Evolutionary conservation across 1,140 invertebrate species (phyloP), one percentile per base, ranked within the genome.

Genomic region (Eriosoma lanigerum): DNA sequence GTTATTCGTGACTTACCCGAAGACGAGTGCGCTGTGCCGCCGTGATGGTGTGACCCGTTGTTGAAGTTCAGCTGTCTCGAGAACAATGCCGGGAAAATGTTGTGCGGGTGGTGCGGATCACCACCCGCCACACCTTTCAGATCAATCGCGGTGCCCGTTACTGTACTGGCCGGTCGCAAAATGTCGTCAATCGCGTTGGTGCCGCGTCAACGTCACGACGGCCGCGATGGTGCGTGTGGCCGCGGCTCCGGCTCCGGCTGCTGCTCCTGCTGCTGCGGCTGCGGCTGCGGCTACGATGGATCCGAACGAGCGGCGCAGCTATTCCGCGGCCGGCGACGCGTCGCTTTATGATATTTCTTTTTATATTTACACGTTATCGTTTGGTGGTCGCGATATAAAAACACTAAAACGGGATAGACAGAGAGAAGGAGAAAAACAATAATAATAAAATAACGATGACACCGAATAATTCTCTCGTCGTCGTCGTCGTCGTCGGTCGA

Each of bases 81-180:
- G 86, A 94, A 94, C 84, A 94, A 94, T 68, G 93, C 93, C 82
- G 93, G 93, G 86, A 94, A 94, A 83, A 94, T 94, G 87, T 94
- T 94, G 88, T 94, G 94, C 87, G 94, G 93, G 84, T 94, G 92
- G 75, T 78, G 75, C 38, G 75, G 75, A 78, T 78, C 75, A 78
- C 75, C 75, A 78, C 75, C 75, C 75, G 75, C 56, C 24, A 60
- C 75, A 78, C 75, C 75, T 78, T 78, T 78, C 56, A 78, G 75
- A 78, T 78, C 75, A 78, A 78, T 78, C 56, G 75, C 75, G 75
- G 75, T 48, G 75, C 75, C 75, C 75, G 75, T 78, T 78, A 60
- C 75, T 29, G 75, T 2, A 78, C 75, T 8, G 32, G 32, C 44
- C 21, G 21, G 38, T 60, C 24, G 56, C 44, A 78, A 78, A 52